A percentile compares a stretch with the other conserved stretches of the same genome.
These are phyloP conservation scores for Heterodera carotae DNA, from an alignment of 1,140 invertebrate genomes.

Conservation along the genomic window DNA sequence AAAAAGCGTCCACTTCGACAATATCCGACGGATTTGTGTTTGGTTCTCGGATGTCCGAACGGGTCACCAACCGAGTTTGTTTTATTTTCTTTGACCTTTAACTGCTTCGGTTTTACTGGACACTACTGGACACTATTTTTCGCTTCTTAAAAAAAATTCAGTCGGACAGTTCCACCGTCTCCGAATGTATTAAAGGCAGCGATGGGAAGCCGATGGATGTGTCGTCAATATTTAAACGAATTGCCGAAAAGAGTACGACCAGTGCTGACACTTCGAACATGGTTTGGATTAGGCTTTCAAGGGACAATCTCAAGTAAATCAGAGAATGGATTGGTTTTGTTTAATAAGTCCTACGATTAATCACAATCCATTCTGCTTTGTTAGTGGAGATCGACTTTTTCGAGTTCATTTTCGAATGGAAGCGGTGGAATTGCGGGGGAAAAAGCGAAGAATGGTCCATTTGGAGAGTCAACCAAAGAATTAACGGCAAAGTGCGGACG, in stretches of 20 bases:
- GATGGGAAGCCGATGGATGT: slow-evolving; percentile 25
- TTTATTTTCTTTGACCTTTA: slow-evolving; percentile 23
- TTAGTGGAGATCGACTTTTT: background rate
- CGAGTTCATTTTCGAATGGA: background rate
- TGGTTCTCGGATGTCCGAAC: no score
- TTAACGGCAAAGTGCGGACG: slow-evolving; percentile 7
- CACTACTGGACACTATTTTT: no score
- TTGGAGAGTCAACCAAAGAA: slow-evolving; percentile 34
- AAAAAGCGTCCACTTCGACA: no score
- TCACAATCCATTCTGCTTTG: no score
- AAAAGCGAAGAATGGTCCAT: slow-evolving; percentile 1
- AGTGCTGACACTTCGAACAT: slow-evolving; percentile 10
- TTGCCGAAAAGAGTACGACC: slow-evolving; percentile 22
- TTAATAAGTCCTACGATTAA: no score
- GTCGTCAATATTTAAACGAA: slow-evolving; percentile 47
- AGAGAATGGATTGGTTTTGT: no score
- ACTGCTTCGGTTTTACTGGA: no score
- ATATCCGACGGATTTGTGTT: no score
- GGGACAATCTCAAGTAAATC: no score
- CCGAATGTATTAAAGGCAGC: slow-evolving; percentile 3
- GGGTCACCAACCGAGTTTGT: slow-evolving; percentile 34
- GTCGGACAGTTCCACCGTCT: background rate
- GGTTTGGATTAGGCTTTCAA: slow-evolving; percentile 22
- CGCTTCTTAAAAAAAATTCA: no score
- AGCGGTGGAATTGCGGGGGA: background rate